A percentile compares a stretch with the other conserved stretches of the same genome.
Evolutionary conservation across 2,113 vertebrate species (phyloP).

Genomic region (Paraplagusia blochii): DNA sequence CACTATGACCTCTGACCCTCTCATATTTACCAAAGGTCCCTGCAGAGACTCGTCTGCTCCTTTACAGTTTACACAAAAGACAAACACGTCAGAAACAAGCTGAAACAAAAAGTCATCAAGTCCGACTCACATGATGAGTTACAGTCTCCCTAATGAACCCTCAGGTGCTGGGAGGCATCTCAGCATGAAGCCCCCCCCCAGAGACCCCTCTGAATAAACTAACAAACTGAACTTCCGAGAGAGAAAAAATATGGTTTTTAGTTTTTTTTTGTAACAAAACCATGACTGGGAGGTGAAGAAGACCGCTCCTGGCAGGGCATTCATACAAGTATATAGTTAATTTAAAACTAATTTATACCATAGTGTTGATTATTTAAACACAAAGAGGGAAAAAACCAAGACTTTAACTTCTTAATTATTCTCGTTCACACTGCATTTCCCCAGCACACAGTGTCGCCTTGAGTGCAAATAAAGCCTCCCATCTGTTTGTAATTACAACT

Average conservation of each 20-base stretch:
- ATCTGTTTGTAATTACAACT: constrained; percentile 99
- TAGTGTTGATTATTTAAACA: constrained; percentile 95
- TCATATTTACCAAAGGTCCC: not conserved
- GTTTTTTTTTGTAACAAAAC: constrained; percentile 18
- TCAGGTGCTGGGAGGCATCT: constrained; percentile 33
- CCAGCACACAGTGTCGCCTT: constrained; percentile 89
- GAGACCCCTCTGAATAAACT: constrained; percentile 27
- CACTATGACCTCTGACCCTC: not conserved
- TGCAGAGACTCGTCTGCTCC: not conserved
- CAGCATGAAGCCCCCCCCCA: constrained; percentile 33
- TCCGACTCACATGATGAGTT: constrained; percentile 32
- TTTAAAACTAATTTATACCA: constrained; percentile 97
- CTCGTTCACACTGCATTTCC: constrained; percentile 98
- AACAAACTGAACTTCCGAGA: constrained; percentile 25
- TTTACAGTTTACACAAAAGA: not conserved
- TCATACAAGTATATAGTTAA: constrained; percentile 95
- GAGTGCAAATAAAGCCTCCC: constrained; percentile 99
- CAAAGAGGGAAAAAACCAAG: constrained; percentile 73
- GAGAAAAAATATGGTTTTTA: not conserved
- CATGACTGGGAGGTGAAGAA: constrained; percentile 32
- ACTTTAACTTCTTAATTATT: constrained; percentile 99
- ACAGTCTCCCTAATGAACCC: constrained; percentile 38
- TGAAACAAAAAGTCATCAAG: constrained; percentile 8
- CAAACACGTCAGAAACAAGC: constrained; percentile 1
- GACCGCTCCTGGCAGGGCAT: constrained; percentile 76